phyloP scores from a whole-genome alignment of 2,797 vertebrate species.

The Myripristis jacobus region DNA sequence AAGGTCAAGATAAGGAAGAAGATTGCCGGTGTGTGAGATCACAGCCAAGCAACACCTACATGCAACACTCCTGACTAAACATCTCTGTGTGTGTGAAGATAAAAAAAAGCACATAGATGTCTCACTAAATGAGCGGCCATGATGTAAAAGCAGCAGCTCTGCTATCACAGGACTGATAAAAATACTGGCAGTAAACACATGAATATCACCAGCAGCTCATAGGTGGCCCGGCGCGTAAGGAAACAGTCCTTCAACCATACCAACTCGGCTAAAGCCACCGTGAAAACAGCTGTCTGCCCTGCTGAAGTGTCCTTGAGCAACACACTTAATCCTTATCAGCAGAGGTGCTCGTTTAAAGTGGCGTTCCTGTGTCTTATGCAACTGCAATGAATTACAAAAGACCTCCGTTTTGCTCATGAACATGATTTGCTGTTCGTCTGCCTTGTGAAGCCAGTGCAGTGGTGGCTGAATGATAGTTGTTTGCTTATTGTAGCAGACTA shows the following conservation, averaged over 20 bases:
- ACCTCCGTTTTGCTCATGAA: too few relatives aligned
- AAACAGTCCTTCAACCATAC: neutral
- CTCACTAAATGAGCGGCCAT: too few relatives aligned
- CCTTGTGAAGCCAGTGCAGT: too few relatives aligned
- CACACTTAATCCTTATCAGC: neutral
- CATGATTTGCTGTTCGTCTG: too few relatives aligned
- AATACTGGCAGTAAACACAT: neutral
- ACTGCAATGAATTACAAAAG: too few relatives aligned
- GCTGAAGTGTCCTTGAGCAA: neutral
- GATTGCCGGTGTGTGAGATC: neutral
- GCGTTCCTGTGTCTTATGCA: too few relatives aligned
- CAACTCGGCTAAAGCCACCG: neutral
- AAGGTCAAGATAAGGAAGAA: too few relatives aligned
- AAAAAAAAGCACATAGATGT: neutral
- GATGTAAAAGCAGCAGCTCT: neutral
- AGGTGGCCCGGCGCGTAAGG: too few relatives aligned
- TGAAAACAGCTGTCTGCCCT: neutral
- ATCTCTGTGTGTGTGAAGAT: neutral
- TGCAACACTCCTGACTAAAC: neutral
- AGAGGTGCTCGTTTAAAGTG: too few relatives aligned
- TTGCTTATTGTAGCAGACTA: too few relatives aligned
- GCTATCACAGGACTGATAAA: neutral
- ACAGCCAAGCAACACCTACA: constrained; percentile 1
- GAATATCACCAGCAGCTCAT: neutral
- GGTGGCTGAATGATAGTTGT: too few relatives aligned